Conservation (phyloP, 2,113 vertebrate genomes). For the Columbina picui region DNA sequence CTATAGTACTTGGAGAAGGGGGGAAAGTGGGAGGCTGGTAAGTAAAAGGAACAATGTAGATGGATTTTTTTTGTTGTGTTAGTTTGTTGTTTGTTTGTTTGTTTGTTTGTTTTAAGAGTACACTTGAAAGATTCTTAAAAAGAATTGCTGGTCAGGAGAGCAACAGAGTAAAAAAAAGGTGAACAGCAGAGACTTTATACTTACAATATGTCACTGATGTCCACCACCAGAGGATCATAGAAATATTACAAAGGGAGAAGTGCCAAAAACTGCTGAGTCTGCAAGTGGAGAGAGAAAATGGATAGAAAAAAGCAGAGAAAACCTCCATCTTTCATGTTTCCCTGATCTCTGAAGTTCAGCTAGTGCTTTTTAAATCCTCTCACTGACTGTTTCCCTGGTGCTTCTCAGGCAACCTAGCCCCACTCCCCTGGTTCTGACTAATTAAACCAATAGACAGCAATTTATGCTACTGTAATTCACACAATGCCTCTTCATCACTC, state of each 20-base stretch:
- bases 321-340: neutral
- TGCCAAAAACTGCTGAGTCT: neutral
- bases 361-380: neutral
- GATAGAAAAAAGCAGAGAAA: neutral
- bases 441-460: neutral
- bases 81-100: too few species aligned
- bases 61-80: neutral
- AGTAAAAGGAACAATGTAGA: neutral
- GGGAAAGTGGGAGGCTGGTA: neutral
- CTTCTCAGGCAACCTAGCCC: neutral
- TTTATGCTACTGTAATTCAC: neutral
- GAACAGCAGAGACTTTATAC: neutral
- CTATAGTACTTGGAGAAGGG: accelerated
- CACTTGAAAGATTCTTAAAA: neutral
- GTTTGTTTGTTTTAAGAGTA: neutral
- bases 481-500: neutral
- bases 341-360: neutral
- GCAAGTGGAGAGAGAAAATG: neutral
- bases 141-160: neutral
- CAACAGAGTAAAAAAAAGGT: neutral
- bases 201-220: neutral
- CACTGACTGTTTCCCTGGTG: neutral
- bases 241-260: neutral
- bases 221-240: neutral
- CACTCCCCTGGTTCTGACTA: neutral